These are phyloP conservation scores for Phortica okadai DNA, from an alignment of 2,888 invertebrate species.

Conservation along the genomic window DNA sequence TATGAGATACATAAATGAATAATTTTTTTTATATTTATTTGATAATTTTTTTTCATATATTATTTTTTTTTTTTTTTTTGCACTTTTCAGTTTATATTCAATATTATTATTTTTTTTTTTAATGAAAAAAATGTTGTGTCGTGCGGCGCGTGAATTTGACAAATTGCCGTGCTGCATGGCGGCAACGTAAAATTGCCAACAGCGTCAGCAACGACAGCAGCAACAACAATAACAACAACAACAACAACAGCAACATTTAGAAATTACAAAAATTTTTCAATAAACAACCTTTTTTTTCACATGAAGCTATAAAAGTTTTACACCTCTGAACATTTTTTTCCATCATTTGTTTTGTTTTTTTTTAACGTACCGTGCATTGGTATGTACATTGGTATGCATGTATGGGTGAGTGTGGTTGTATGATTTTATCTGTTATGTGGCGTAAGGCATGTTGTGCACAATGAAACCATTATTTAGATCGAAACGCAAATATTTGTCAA, in stretches of 20 bases:
- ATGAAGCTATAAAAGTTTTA: background rate
- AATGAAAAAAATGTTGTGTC: background rate
- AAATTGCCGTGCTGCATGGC: background rate
- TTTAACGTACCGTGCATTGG: background rate
- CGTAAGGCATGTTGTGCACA: background rate
- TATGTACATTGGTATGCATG: background rate
- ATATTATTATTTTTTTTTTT: background rate
- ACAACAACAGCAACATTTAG: background rate
- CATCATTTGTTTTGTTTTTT: background rate
- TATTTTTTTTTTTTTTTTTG: no score
- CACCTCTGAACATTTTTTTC: background rate
- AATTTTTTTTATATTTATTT: no score
- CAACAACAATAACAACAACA: background rate
- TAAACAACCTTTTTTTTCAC: background rate
- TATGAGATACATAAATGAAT: no score
- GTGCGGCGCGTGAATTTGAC: background rate
- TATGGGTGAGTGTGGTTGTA: background rate
- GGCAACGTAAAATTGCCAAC: constrained; percentile 4
- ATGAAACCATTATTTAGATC: constrained; percentile 24
- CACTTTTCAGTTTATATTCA: background rate
- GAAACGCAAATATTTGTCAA: constrained; percentile 24
- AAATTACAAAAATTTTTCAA: constrained; percentile 21
- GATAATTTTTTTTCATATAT: no score
- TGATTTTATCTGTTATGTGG: background rate
- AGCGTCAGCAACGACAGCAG: background rate